Percentiles rank a stretch among this genome's conserved stretches.
phyloP scores from a whole-genome alignment of 2,113 vertebrate species.

The Orientallactaga bullata region DNA sequence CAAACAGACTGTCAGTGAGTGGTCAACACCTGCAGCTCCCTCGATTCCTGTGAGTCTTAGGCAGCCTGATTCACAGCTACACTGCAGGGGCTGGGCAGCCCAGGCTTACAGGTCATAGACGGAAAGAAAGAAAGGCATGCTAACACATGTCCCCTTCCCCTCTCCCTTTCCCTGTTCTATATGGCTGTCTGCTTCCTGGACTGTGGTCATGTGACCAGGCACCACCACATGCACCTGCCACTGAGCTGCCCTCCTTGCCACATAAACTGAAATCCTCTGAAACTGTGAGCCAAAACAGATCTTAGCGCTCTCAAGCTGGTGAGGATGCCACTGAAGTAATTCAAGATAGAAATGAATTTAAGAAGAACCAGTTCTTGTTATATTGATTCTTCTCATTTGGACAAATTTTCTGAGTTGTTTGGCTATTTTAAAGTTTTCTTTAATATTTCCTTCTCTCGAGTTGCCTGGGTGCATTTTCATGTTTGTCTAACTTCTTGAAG shows the following conservation, averaged over 20 bases:
- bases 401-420: not conserved
- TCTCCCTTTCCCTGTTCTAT: not conserved
- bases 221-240: not conserved
- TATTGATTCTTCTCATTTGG: not conserved
- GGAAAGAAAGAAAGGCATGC: not conserved
- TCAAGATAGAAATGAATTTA: not conserved
- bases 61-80: too few species aligned
- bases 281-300: not conserved
- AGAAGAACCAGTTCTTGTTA: too few species aligned
- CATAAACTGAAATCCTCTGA: not conserved
- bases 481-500: not conserved
- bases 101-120: not conserved
- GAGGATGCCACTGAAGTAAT: not conserved
- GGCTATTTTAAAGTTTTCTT: not conserved
- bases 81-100: too few species aligned
- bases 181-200: not conserved
- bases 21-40: accelerated
- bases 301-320: not conserved
- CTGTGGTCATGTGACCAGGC: not conserved
- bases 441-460: not conserved
- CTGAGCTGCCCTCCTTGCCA: not conserved
- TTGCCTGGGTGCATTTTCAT: not conserved
- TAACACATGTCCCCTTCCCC: accelerated
- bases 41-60: not conserved
- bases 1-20: not conserved